Evolutionary conservation across 64 coral and sea anemone species (phyloP), one percentile per base, ranked within the genome.

Genomic region (Exaiptasia diaphana): DNA sequence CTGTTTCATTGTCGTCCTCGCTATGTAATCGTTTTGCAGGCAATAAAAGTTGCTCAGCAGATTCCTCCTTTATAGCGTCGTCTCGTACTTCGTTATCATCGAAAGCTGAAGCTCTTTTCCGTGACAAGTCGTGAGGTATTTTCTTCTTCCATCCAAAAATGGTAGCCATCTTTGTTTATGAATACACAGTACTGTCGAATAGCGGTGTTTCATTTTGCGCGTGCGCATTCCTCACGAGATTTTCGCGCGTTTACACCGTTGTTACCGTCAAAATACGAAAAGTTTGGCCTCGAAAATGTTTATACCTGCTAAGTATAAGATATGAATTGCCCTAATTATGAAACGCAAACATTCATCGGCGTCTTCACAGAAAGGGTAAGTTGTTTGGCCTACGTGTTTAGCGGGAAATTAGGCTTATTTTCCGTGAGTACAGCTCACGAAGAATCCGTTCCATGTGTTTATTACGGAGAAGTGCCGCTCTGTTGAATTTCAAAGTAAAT

Each of bases 71-170:
- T 26, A 8, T 18, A 22, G 31, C 26, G 6, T 87, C 62, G 6
- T 60, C 25, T 1, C 52, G 32, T 41, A 82, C 74, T 22, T 93
- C 85, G 14, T 23, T 82, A 24, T 93, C 90, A 81, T 87, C 53
- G 61, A 93, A 93, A 23, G 63, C 76, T 37, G 83, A 46, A 49
- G 77, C 54, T 79, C 83, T 74, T 87, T 87, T 93, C 1, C 77
- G 36, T 64, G 58, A 41, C 65, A 87, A 18, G 60, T 74, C 61
- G 35, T 87, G 68, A 18, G 83, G 64, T 10, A 44, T 30, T 64
- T 85, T 85, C n/a, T 82, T 79, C 61, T 87, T 93, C 90, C 90
- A 93, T 14, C 76, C 71, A 62, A 93, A 93, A 8, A 39, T 59
- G 14, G 83, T 80, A 68, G 90, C 90, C 90, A 93, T 93, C 13